phyloP scores from a whole-genome alignment of 2,888 invertebrate species.

The Artemia sp. region DNA sequence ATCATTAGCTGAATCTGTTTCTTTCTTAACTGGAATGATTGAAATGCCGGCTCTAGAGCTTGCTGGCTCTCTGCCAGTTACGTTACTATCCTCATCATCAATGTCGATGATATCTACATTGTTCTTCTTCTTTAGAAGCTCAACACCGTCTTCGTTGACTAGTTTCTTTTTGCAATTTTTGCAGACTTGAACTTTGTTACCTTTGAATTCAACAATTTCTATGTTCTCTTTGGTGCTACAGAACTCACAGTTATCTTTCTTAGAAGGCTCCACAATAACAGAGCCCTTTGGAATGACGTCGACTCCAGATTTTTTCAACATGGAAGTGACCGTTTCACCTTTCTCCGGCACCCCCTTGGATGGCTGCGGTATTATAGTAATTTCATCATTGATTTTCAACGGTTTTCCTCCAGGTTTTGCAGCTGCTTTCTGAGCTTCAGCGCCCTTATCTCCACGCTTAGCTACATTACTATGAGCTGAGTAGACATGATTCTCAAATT shows the following conservation, averaged over 20 bases:
- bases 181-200: neutral
- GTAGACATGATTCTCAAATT: conserved; percentile 83
- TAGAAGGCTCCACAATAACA: conserved; percentile 9
- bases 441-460: conserved; percentile 43
- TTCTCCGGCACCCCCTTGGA: conserved; percentile 30
- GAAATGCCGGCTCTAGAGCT: conserved; percentile 12
- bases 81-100: conserved; percentile 25
- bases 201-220: conserved; percentile 3
- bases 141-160: neutral
- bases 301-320: conserved; percentile 7
- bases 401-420: conserved; percentile 42
- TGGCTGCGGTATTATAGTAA: conserved; percentile 72
- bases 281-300: conserved; percentile 12
- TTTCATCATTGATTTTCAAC: conserved; percentile 70
- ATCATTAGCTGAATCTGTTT: neutral
- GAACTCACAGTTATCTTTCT: conserved; percentile 1
- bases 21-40: neutral
- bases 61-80: neutral
- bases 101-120: conserved; percentile 26
- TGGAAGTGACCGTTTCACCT: neutral
- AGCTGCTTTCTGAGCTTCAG: conserved; percentile 19
- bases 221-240: conserved; percentile 13
- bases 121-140: conserved; percentile 6
- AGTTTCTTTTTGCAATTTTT: neutral
- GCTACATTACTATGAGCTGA: conserved; percentile 80